Evolutionary conservation across 2,113 vertebrate species (phyloP).

Genomic region (Brachypodius melanocephalos): DNA sequence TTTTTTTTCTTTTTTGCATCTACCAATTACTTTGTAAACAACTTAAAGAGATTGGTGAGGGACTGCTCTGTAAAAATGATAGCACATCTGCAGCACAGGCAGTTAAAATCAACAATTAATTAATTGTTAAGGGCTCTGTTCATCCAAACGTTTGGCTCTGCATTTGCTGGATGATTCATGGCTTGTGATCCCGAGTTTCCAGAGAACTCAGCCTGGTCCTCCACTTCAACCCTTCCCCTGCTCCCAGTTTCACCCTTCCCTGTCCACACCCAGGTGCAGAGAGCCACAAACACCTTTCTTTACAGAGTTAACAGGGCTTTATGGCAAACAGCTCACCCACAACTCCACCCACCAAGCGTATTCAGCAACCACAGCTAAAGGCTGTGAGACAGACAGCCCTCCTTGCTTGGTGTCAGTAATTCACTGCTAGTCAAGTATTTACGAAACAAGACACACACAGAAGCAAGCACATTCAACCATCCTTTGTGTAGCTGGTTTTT

Average conservation of each 20-base stretch:
- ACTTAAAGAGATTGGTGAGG: constrained; percentile 45
- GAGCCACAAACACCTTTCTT: fast-evolving
- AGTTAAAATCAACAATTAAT: constrained; percentile 65
- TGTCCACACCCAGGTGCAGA: neutral
- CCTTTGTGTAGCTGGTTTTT: neutral
- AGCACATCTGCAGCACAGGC: constrained; percentile 43
- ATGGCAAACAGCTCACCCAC: neutral
- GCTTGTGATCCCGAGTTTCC: constrained; percentile 47
- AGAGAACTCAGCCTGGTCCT: constrained; percentile 19
- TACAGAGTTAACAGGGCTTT: neutral
- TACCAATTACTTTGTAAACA: constrained; percentile 42
- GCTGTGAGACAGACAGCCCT: neutral
- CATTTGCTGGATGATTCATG: constrained; percentile 52
- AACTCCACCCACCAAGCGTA: fast-evolving
- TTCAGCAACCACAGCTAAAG: neutral
- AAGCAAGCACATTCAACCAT: neutral
- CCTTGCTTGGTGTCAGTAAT: neutral
- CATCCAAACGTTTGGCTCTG: constrained; percentile 55
- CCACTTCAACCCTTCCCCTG: constrained; percentile 15
- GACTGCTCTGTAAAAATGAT: constrained; percentile 35
- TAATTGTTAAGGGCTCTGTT: constrained; percentile 58
- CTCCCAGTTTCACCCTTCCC: constrained; percentile 10
- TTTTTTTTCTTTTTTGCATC: neutral
- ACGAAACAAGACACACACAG: neutral
- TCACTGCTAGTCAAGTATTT: neutral